These are phyloP conservation scores for Glomeris maerens DNA, from an alignment of 1,140 invertebrate genomes.

Conservation along the genomic window DNA sequence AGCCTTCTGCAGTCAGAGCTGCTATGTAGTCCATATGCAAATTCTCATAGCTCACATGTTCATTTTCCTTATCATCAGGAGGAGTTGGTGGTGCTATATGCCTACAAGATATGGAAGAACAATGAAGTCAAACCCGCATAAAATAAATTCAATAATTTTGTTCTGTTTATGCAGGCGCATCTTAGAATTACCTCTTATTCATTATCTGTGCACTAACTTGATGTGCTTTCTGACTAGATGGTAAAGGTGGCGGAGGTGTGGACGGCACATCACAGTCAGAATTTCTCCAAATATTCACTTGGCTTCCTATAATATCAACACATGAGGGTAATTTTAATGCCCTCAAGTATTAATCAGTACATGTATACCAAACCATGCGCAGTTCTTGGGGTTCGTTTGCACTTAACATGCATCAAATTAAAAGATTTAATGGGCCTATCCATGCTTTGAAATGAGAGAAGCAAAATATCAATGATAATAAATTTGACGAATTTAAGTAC, in stretches of 20 bases:
- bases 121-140: background rate
- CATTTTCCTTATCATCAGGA: conserved; percentile 19
- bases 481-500: no score
- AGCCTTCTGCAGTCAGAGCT: conserved; percentile 70
- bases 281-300: background rate
- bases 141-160: background rate
- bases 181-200: background rate
- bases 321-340: no score
- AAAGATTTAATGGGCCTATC: no score
- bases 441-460: no score
- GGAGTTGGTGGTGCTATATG: no score
- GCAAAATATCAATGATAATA: no score
- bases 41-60: conserved; percentile 51
- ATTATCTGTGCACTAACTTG: background rate
- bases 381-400: no score
- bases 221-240: conserved; percentile 5
- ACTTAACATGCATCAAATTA: no score
- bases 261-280: conserved; percentile 6
- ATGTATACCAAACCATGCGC: no score
- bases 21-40: conserved; percentile 82
- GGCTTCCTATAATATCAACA: conserved; percentile 5
- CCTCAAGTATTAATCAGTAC: conserved; percentile 18
- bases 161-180: background rate
- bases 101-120: no score
- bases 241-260: conserved; percentile 7